Evolutionary conservation across 2,888 invertebrate species (phyloP), one percentile per base, ranked within the genome.

Genomic region (Diplazon laetatorius): DNA sequence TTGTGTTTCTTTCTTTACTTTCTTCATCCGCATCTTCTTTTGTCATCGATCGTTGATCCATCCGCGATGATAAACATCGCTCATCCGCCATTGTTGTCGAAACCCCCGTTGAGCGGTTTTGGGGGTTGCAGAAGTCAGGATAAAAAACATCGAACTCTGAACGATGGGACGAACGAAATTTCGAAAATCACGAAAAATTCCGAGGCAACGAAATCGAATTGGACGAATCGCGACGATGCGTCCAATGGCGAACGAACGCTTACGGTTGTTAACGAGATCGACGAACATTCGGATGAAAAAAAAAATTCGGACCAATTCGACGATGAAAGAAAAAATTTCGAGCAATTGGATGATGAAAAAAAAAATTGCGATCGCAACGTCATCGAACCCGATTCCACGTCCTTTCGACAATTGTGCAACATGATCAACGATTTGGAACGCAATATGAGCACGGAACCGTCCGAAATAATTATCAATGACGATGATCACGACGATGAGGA

Each of bases 371-470:
- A 89, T 81, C 86, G 86, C 46, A 89, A 88, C 65, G 75, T 89
- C 2, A 86, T 89, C 14, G 84, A 87, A 20, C 81, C 86, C 3
- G 79, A 86, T 48, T 80, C 85, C 0, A 83, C 83, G 44, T 87
- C 87, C 0, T 87, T 89, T 46, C 84, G 87, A 69, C 86, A 88
- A 52, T 66, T 89, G 1, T 89, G 88, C 75, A 83, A 78, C 8
- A 88, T 88, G 87, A 89, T 89, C 48, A 86, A 74, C 59, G 84
- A 88, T 68, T 73, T 89, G 35, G 88, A 89, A 50, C 81, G 83
- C 55, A 84, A 86, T 74, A 80, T 84, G 14, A 35, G 25, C 18
- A 37, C 44, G 0, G 18, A 68, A 2, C 44, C 8, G n/a, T 4
- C 20, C 4, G 16, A 4, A 4, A 14, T 14, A 0, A 25, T 35